Percentiles rank a stretch among this genome's conserved stretches.
Conservation (phyloP, 2,797 vertebrate genomes). For the Chelon labrosus region DNA sequence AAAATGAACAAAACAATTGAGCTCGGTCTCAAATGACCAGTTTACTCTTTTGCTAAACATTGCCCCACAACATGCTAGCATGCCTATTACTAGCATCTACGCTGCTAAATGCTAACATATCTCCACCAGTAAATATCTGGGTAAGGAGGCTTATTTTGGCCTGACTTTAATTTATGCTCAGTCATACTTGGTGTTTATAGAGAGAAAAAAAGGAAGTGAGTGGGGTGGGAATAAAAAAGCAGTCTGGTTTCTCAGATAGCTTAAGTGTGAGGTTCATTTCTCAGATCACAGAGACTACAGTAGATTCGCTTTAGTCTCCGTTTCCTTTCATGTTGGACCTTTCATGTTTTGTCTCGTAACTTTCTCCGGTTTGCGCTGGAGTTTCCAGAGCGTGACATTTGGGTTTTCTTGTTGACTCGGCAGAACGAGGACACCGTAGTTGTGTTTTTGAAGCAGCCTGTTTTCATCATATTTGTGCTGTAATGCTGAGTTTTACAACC, state of each 20-base stretch:
- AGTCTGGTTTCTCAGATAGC: conserved; percentile 14
- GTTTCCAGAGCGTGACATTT: conserved; percentile 33
- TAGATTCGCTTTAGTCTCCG: neutral
- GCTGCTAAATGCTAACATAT: too few species aligned
- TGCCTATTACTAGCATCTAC: neutral
- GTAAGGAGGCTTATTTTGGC: too few species aligned
- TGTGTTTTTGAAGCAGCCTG: conserved; percentile 17
- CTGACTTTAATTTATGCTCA: conserved; percentile 14
- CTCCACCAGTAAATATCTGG: too few species aligned
- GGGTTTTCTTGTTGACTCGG: conserved; percentile 22
- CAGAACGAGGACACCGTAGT: neutral
- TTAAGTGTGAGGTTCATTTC: conserved; percentile 13
- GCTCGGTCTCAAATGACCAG: too few species aligned
- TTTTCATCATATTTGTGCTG: conserved; percentile 10
- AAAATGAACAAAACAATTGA: too few species aligned
- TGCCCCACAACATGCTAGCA: neutral
- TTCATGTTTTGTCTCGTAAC: conserved; percentile 17
- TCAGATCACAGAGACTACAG: neutral
- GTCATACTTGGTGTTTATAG: conserved; percentile 24
- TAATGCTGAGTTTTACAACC: neutral
- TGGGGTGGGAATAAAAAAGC: conserved; percentile 2
- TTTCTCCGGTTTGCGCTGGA: neutral
- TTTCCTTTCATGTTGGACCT: conserved; percentile 29
- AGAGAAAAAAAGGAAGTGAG: conserved; percentile 2
- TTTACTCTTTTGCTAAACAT: too few species aligned